Conservation (phyloP, 2,113 vertebrate genomes). For the Syngnathus floridae region DNA sequence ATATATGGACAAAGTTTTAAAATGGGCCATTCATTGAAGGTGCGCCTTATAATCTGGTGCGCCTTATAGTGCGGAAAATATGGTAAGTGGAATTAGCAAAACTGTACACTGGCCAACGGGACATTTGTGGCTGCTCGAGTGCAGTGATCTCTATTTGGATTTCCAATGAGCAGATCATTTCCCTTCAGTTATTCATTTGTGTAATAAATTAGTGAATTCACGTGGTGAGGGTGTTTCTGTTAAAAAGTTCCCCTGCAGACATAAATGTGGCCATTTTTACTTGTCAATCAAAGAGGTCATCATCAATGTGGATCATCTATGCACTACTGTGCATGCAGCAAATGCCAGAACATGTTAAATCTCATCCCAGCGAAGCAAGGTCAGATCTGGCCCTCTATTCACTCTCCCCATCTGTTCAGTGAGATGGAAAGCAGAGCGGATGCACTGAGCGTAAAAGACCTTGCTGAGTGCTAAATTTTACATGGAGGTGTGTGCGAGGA, state of each 20-base stretch:
- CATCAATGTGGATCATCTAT: constrained; percentile 30
- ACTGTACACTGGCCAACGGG: too few species aligned
- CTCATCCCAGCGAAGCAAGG: constrained; percentile 27
- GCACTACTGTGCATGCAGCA: constrained; percentile 21
- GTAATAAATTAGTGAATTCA: background rate
- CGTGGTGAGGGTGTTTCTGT: background rate
- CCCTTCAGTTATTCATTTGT: background rate
- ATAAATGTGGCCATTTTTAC: background rate
- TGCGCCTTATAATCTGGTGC: too few species aligned
- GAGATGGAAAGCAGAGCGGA: constrained; percentile 32
- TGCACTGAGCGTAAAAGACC: constrained; percentile 23
- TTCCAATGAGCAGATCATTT: background rate
- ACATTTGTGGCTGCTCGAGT: too few species aligned
- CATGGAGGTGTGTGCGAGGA: constrained; percentile 22
- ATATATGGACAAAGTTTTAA: too few species aligned
- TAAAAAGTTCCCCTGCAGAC: background rate
- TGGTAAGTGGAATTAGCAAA: background rate
- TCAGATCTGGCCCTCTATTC: constrained; percentile 25
- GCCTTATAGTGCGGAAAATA: too few species aligned
- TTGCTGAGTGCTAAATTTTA: constrained; percentile 46
- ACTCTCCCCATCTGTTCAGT: constrained; percentile 43
- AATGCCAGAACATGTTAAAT: constrained; percentile 42
- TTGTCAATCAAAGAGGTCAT: constrained; percentile 47
- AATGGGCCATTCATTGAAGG: too few species aligned
- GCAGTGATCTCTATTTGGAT: background rate